Evolutionary conservation across 1,140 invertebrate species (phyloP).

Genomic region (Microplitis mediator): DNA sequence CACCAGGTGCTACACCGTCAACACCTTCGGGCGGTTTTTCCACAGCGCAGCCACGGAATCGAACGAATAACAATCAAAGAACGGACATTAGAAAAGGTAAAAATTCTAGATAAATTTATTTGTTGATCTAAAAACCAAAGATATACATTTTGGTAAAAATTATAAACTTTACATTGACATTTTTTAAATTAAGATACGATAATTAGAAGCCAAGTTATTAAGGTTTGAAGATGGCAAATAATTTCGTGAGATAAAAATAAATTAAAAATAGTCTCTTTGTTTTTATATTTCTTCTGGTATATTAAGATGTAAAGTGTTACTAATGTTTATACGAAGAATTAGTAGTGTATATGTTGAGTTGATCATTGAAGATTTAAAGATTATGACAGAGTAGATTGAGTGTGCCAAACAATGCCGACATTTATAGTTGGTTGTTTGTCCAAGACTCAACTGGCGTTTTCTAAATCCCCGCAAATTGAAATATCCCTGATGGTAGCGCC

Average conservation of each 20-base stretch:
- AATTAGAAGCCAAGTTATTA: no score
- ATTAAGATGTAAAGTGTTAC: background rate
- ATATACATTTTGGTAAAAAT: no score
- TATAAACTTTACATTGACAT: no score
- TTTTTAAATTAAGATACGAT: no score
- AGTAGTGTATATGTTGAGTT: background rate
- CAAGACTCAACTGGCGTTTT: slow-evolving; percentile 29
- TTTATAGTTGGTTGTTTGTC: slow-evolving; percentile 18
- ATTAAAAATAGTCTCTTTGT: background rate
- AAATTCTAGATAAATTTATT: background rate
- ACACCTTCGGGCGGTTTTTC: slow-evolving; percentile 67
- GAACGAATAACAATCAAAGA: slow-evolving; percentile 47
- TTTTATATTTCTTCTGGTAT: background rate
- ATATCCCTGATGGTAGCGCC: slow-evolving; percentile 42
- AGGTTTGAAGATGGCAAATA: no score
- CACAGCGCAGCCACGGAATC: slow-evolving; percentile 50
- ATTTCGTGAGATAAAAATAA: background rate
- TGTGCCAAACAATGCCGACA: background rate
- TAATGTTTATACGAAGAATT: background rate
- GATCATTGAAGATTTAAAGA: background rate
- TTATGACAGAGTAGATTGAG: background rate
- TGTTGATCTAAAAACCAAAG: no score
- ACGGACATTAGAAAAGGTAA: slow-evolving; percentile 55
- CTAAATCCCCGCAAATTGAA: slow-evolving; percentile 51
- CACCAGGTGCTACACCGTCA: slow-evolving; percentile 62